Conservation (phyloP, 2,888 invertebrate species). For the Zhengitettix transpicula region DNA sequence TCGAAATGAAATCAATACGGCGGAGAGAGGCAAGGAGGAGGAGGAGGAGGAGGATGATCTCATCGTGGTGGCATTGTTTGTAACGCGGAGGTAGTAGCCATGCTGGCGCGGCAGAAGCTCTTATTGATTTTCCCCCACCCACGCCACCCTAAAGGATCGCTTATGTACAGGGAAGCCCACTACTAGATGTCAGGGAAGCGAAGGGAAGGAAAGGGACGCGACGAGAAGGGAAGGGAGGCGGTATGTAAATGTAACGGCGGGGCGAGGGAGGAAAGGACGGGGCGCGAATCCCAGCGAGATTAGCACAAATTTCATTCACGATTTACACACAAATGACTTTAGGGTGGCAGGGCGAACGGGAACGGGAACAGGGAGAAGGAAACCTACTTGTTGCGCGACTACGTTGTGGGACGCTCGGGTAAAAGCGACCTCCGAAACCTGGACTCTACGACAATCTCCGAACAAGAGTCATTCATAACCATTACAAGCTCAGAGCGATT, state of each 20-base stretch:
- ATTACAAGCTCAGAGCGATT: too few species aligned
- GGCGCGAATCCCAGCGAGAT: constrained; percentile 15
- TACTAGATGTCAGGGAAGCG: neutral
- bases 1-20: too few species aligned
- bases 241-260: constrained; percentile 5
- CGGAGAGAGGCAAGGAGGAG: too few species aligned
- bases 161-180: neutral
- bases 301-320: constrained; percentile 16
- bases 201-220: constrained; percentile 1
- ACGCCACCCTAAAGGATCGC: neutral
- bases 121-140: constrained; percentile 3
- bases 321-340: constrained; percentile 16
- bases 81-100: too few species aligned
- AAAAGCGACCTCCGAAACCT: too few species aligned
- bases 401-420: too few species aligned
- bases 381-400: constrained; percentile 3
- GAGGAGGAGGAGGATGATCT: too few species aligned
- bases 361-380: neutral
- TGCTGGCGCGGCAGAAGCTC: neutral
- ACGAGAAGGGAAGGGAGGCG: constrained; percentile 14
- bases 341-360: neutral
- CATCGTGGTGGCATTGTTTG: too few species aligned
- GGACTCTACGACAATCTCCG: too few species aligned
- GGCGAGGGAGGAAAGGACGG: constrained; percentile 8
- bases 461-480: too few species aligned